Evolutionary conservation across 2,113 vertebrate species (phyloP), one percentile per base, ranked within the genome.

Genomic region (Probosciger aterrimus): DNA sequence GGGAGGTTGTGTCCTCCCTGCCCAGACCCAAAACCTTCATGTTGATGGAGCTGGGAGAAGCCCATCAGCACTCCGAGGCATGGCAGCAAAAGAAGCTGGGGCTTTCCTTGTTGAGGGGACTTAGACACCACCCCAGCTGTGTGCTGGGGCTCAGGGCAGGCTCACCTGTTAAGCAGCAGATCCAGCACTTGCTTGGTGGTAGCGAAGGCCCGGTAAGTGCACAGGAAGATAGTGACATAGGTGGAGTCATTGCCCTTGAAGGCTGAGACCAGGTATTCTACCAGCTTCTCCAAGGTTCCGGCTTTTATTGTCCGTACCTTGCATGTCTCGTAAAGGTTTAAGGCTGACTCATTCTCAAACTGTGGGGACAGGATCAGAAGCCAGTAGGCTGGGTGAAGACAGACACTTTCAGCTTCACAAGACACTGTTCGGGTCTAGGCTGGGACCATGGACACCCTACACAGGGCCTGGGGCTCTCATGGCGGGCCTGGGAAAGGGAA

Each of bases 201-300:
- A 90, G 99, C 98, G 0, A 99, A 99, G 69, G 99, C 98, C 14
- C 99, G 98, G 98, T 99, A 99, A 5, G 99, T 99, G 97, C 99
- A 99, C 82, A 99, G 98, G 98, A 99, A 99, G 98, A 99, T 98
- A 97, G 99, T 99, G 98, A 99, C 99, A 1, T 99, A 99, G 92
- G 99, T 99, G 96, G 99, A 99, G 97, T 99, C 99, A 57, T 99
- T 99, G 94, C 98, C 99, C 90, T 98, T 98, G 97, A 99, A 99
- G 70, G 99, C 99, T 0, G 99, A 98, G 91, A 99, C 99, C 98
- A 99, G 98, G 97, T 99, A 99, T 96, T 99, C 99, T 98, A 99
- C 99, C 98, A 99, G 98, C 93, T 98, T 97, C 98, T 99, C 99
- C 97, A 99, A 98, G 2, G 99, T 99, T 82, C 99, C 99, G 0